Percentiles rank a stretch among this genome's conserved stretches.
phyloP scores from a whole-genome alignment of 2,113 vertebrate species.

The Heterotilapia buettikoferi region DNA sequence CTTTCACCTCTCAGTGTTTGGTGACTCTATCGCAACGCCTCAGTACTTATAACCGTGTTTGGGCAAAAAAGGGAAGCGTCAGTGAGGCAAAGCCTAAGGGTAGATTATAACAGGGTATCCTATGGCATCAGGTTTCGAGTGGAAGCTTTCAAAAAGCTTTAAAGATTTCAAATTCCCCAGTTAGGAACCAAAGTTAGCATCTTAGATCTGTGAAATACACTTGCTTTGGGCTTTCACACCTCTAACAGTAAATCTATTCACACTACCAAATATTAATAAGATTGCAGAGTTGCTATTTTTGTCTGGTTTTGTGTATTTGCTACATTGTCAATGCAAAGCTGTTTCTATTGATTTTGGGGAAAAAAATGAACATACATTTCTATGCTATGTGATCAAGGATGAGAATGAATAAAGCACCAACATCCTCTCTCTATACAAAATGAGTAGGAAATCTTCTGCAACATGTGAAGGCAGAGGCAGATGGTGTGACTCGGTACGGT shows the following conservation, averaged over 20 bases:
- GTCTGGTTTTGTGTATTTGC: neutral
- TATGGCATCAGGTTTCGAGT: neutral
- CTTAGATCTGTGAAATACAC: neutral
- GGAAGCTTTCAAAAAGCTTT: neutral
- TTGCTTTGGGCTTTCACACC: neutral
- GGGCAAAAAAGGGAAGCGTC: slow-evolving; percentile 41
- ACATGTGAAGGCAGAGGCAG: neutral
- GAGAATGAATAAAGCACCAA: neutral
- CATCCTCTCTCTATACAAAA: neutral
- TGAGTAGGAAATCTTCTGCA: neutral
- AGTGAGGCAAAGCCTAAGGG: slow-evolving; percentile 11
- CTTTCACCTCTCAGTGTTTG: slow-evolving; percentile 10
- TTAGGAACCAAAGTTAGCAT: neutral
- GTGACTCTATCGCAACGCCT: neutral
- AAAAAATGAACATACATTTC: rapidly evolving
- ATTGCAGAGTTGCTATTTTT: neutral
- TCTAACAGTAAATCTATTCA: neutral
- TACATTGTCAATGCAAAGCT: neutral
- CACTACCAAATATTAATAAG: neutral
- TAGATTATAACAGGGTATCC: slow-evolving; percentile 5
- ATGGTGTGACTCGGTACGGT: neutral
- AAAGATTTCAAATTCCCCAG: neutral
- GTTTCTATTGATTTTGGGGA: neutral
- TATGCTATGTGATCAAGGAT: neutral
- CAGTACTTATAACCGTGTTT: slow-evolving; percentile 40